Base-by-base conservation (phyloP, 2,888 invertebrate species). In the Acronicta aceris region DNA sequence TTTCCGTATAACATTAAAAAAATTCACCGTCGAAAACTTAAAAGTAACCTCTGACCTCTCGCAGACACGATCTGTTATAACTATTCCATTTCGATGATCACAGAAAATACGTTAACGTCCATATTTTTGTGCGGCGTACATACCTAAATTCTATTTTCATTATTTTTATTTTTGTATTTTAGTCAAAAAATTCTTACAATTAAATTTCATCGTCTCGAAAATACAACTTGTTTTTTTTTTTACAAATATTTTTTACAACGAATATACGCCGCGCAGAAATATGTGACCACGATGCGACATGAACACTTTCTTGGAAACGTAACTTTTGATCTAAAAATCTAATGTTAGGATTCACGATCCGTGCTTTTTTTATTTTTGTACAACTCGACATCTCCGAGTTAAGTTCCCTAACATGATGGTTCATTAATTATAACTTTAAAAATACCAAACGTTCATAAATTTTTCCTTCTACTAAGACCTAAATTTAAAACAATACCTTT, bases 241-340 rank as follows among this genome's bases (percentile, higher is more conserved):
- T 87, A 86, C 81, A 85, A 83, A 81, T 79, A 82, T 79, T 66
- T 65, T 78, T 81, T 38, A 81, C 71, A 77, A 54, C 65, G 49
- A 15, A 16, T 64, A 59, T 71, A 57, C 64, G 80, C 70, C 81
- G 77, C 84, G 78, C 84, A 85, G 84, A 85, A 86, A 83, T 77
- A 77, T 63, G 75, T 6, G 76, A 79, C 73, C 68, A 70, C 73
- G 66, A 68, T 82, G 81, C 70, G 83, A 81, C 83, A 79, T 93
- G 94, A 94, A 94, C 93, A 94, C 93, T 93, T 94, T 88, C 91
- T 89, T 92, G 94, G 94, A 94, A 94, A 94, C 94, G 94, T 90
- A 92, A 89, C 87, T 88, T 91, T 91, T 84, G 90, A 84, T 90
- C 92, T 94, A 94, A 89, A 89, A 80, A 87, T 91, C 93, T 94